These are phyloP conservation scores for Sacculina carcini DNA, from an alignment of 2,888 invertebrate genomes.

Conservation along the genomic window DNA sequence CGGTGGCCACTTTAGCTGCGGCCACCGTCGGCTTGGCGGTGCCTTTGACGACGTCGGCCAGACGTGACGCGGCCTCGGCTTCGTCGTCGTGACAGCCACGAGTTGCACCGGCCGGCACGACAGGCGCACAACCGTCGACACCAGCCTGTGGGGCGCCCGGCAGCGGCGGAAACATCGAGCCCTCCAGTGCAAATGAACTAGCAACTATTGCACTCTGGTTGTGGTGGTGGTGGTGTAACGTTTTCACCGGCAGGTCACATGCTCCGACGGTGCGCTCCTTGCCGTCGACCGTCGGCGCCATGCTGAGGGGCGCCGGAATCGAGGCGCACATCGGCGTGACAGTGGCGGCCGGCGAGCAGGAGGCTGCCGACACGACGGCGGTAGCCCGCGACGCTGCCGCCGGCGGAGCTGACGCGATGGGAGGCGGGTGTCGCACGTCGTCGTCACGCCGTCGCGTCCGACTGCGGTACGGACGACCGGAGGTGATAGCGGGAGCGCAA, in stretches of 20 bases:
- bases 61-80: slow-evolving; percentile 18
- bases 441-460: slow-evolving; percentile 10
- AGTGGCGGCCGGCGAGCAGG: too few relatives aligned
- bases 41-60: slow-evolving; percentile 53
- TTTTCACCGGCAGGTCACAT: slow-evolving; percentile 9
- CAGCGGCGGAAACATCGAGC: slow-evolving; percentile 22
- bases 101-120: slow-evolving; percentile 6
- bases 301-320: too few relatives aligned
- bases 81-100: slow-evolving; percentile 6
- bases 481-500: too few relatives aligned
- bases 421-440: slow-evolving; percentile 8
- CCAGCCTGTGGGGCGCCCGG: slow-evolving; percentile 18
- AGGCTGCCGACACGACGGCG: too few relatives aligned
- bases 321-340: too few relatives aligned
- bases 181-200: slow-evolving; percentile 23
- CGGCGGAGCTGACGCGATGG: slow-evolving; percentile 12
- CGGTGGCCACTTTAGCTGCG: not conserved
- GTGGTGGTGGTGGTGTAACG: slow-evolving; percentile 4
- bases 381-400: too few relatives aligned
- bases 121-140: slow-evolving; percentile 7
- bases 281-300: slow-evolving; percentile 14
- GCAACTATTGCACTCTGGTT: too few relatives aligned
- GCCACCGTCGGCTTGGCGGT: slow-evolving; percentile 27
- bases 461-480: not conserved
- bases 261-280: slow-evolving; percentile 27